Percentiles rank a stretch among this genome's conserved stretches.
These are phyloP conservation scores for Tanytarsus gracilentus DNA, from an alignment of 2,888 invertebrate species.

Conservation along the genomic window DNA sequence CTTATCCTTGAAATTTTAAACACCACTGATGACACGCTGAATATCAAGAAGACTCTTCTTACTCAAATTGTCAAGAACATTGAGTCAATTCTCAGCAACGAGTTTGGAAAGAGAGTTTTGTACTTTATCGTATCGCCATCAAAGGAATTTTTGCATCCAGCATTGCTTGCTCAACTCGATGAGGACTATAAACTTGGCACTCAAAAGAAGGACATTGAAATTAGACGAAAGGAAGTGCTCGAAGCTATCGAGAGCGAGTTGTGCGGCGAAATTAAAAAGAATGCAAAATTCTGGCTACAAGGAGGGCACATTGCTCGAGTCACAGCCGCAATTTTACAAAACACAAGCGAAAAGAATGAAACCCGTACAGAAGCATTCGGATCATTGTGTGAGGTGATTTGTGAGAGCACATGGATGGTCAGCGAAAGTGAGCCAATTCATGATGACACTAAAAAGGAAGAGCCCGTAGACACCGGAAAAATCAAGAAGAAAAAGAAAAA, in stretches of 20 bases:
- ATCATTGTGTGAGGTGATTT: conserved; percentile 44
- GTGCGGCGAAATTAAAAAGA: conserved; percentile 48
- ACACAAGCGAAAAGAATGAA: conserved; percentile 45
- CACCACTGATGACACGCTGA: conserved; percentile 83
- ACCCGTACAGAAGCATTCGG: conserved; percentile 43
- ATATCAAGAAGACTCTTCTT: conserved; percentile 73
- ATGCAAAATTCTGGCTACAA: conserved; percentile 59
- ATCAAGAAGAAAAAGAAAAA: conserved; percentile 31
- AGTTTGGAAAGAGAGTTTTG: conserved; percentile 77
- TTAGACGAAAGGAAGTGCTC: conserved; percentile 59
- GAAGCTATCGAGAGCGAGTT: conserved; percentile 54
- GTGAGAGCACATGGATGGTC: conserved; percentile 49
- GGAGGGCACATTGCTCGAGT: conserved; percentile 58
- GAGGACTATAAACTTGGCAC: conserved; percentile 59
- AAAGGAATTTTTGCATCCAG: conserved; percentile 71
- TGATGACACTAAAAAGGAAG: conserved; percentile 30
- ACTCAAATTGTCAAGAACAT: conserved; percentile 59
- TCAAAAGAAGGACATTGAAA: conserved; percentile 57
- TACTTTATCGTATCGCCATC: conserved; percentile 80
- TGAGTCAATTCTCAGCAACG: conserved; percentile 60
- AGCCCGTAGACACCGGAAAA: conserved; percentile 11
- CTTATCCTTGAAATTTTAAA: conserved; percentile 78
- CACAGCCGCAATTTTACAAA: conserved; percentile 59
- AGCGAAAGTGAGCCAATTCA: conserved; percentile 31
- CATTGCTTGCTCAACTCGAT: conserved; percentile 61